Base-by-base conservation (phyloP, 2,797 vertebrate species). In the Pseudochaenichthys georgianus region DNA sequence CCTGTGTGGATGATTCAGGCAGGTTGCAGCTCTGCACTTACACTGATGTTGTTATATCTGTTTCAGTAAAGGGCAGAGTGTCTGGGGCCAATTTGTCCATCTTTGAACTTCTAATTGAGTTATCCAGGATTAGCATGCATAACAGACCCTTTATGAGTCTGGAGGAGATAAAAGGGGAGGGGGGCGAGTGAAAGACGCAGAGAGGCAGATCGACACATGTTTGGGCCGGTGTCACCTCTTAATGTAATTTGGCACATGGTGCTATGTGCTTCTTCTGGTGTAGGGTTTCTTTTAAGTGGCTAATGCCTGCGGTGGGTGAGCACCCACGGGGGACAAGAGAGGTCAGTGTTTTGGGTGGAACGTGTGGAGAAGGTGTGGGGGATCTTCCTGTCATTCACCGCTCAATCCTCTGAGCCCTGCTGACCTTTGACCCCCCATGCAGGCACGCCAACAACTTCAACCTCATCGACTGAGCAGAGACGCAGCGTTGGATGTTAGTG, bases 251-350 rank as follows among this genome's bases (percentile, higher is more conserved):
- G 87, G 89, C 89, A 77, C 90, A 93, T 81, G 87, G 73, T 78
- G 81, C 84, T 72, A 23, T 88, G 86, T 89, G 91, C 90, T 93
- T 95, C 89, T 92, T 93, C 78, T 88, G 90, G 92, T 91, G 86
- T 95, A 53, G 83, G 65, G 87, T 95, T 95, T 93, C 94, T 81
- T 94, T 93, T 93, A 95, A 95, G 94, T 95, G 94, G 88, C 91
- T 94, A 94, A 95, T 95, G 93, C 91, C 85, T 92, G 92, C 59
- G 88, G 90, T 91, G 91, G 92, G 86, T 80, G 90, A 91, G 87
- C 75, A 87, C 84, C 89, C 87, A 86, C 52, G 68, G 84, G 89
- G 89, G 88, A 94, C 89, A 92, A 92, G 87, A 92, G 91, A 91
- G 91, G 92, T 94, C 93, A 94, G 88, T 94, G 93, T 94, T 92